Evolutionary conservation across 2,888 invertebrate genomes (phyloP).

Genomic region (Drosophila phalerata): DNA sequence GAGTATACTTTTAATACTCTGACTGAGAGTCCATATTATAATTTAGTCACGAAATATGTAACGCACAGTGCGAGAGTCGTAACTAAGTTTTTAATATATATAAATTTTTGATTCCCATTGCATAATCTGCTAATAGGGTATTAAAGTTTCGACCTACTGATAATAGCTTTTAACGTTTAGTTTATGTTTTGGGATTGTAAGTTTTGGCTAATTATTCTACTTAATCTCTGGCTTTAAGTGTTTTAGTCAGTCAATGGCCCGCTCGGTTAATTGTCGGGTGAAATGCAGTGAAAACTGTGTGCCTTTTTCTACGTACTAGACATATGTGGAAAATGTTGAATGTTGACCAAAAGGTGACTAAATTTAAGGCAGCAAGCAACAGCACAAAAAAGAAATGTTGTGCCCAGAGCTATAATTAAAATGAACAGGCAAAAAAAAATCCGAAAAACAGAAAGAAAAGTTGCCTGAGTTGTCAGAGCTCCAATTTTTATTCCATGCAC

Average conservation of each 20-base stretch:
- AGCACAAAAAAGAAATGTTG: constrained; percentile 47
- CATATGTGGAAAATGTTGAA: constrained; percentile 48
- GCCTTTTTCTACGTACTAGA: constrained; percentile 29
- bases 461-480: constrained; percentile 23
- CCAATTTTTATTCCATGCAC: constrained; percentile 22
- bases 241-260: constrained; percentile 68
- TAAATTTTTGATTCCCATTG: neutral
- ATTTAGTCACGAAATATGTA: neutral
- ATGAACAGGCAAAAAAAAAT: constrained; percentile 34
- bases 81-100: too few relatives aligned
- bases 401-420: constrained; percentile 60
- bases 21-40: neutral
- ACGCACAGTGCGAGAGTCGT: too few relatives aligned
- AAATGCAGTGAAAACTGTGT: constrained; percentile 58
- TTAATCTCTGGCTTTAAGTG: constrained; percentile 65
- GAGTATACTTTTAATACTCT: constrained; percentile 5
- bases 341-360: constrained; percentile 48
- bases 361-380: constrained; percentile 39
- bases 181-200: constrained; percentile 42
- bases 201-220: constrained; percentile 68
- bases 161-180: neutral
- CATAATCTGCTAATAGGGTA: constrained; percentile 3
- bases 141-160: neutral
- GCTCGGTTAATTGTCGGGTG: constrained; percentile 44
- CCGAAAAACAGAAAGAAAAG: constrained; percentile 21